Evolutionary conservation across 1,140 invertebrate species (phyloP).

Genomic region (Galleria mellonella): DNA sequence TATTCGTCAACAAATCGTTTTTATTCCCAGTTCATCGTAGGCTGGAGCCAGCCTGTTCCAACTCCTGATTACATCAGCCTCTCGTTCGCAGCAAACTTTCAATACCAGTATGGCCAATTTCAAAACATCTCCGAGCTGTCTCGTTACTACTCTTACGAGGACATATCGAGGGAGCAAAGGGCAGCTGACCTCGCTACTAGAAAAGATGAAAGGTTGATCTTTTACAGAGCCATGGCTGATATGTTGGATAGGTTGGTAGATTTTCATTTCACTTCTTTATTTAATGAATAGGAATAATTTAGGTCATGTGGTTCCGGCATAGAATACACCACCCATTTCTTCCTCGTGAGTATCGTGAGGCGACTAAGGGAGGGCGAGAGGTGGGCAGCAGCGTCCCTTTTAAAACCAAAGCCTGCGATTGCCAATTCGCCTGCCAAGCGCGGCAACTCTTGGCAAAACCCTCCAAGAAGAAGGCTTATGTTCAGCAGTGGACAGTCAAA

Average conservation of each 20-base stretch:
- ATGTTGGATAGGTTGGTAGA: constrained; percentile 46
- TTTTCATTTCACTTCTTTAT: neutral
- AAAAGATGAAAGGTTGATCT: constrained; percentile 45
- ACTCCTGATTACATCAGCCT: constrained; percentile 44
- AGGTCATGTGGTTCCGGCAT: too few species aligned
- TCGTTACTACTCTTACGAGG: constrained; percentile 56
- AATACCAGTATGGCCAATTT: constrained; percentile 62
- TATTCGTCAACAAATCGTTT: too few species aligned
- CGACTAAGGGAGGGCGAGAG: too few species aligned
- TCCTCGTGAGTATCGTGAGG: too few species aligned
- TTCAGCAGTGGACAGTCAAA: too few species aligned
- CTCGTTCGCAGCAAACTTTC: constrained; percentile 53
- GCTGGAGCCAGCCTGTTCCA: constrained; percentile 45
- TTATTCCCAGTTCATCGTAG: constrained; percentile 46
- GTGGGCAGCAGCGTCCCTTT: too few species aligned
- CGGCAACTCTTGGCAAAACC: too few species aligned
- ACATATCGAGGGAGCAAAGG: constrained; percentile 41
- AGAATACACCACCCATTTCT: too few species aligned
- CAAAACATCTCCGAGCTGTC: constrained; percentile 48
- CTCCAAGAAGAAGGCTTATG: too few species aligned
- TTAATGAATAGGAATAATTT: too few species aligned
- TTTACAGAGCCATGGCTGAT: constrained; percentile 50
- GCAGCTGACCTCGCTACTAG: constrained; percentile 29
- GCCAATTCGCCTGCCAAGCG: too few species aligned
- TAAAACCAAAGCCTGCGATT: too few species aligned